Evolutionary conservation across 2,888 invertebrate genomes (phyloP).

Genomic region (Spilosoma lubricipeda): DNA sequence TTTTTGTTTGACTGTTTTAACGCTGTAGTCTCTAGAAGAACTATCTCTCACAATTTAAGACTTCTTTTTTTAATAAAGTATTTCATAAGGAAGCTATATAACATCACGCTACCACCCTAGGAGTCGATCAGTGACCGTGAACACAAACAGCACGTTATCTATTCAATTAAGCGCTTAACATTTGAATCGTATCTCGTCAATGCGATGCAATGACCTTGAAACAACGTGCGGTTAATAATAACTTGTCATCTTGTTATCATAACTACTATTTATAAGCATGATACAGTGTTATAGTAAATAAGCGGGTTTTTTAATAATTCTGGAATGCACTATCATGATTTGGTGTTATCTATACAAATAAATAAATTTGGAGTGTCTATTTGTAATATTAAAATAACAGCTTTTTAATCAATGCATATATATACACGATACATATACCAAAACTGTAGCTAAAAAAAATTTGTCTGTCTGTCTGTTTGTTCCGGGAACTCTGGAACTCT

Average conservation of each 20-base stretch:
- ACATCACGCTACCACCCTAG: background rate
- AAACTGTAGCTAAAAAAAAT: no score
- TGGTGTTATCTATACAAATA: background rate
- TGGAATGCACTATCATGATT: background rate
- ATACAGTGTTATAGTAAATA: background rate
- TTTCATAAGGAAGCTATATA: background rate
- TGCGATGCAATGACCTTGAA: conserved; percentile 29
- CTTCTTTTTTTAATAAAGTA: no score
- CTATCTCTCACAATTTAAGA: no score
- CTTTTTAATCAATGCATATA: no score
- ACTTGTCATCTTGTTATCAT: conserved; percentile 20
- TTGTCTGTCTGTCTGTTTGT: no score
- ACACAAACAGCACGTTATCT: conserved; percentile 8
- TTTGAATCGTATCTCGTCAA: conserved; percentile 15
- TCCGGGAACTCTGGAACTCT: no score
- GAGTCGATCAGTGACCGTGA: background rate
- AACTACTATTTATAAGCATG: conserved; percentile 10
- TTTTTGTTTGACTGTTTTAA: no score
- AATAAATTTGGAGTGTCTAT: no score
- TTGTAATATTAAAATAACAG: no score
- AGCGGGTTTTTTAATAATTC: background rate
- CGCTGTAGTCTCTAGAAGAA: no score
- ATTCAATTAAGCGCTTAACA: conserved; percentile 20
- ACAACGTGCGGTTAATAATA: conserved; percentile 44
- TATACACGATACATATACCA: no score